phyloP scores from a whole-genome alignment of 2,113 vertebrate genomes.

The Alosa alosa region DNA sequence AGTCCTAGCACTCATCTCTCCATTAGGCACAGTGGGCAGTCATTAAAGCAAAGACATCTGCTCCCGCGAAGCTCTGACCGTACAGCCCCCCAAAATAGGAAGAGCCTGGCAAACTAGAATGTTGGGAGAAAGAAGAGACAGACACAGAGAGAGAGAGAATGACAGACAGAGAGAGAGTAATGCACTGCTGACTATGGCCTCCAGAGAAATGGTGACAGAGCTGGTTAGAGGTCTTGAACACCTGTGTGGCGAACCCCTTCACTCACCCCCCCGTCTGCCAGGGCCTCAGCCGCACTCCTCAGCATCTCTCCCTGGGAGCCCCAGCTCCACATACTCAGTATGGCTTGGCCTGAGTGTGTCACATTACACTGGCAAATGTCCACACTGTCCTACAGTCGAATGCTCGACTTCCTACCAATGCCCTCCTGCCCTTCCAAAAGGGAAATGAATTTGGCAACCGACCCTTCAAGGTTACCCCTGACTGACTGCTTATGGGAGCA shows the following conservation, averaged over 20 bases:
- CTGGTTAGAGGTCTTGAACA: slow-evolving; percentile 45
- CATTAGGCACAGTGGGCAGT: slow-evolving; percentile 42
- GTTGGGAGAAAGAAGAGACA: slow-evolving; percentile 6
- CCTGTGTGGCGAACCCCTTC: slow-evolving; percentile 53
- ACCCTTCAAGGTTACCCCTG: not conserved
- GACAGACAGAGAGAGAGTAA: not conserved
- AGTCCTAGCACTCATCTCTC: not conserved
- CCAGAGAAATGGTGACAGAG: slow-evolving; percentile 37
- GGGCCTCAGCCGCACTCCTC: not conserved
- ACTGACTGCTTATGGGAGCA: not conserved
- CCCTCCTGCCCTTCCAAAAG: slow-evolving; percentile 6
- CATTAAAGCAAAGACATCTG: slow-evolving; percentile 54
- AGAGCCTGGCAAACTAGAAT: slow-evolving; percentile 8
- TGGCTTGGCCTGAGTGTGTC: not conserved
- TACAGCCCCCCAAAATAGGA: slow-evolving; percentile 18
- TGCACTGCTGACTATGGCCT: slow-evolving; percentile 20
- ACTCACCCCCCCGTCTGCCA: not conserved
- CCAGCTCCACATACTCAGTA: not conserved
- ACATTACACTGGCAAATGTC: slow-evolving; percentile 8
- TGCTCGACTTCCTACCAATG: not conserved
- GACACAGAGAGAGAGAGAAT: not conserved
- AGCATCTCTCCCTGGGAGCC: not conserved
- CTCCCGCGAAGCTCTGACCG: slow-evolving; percentile 29
- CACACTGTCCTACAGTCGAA: not conserved
- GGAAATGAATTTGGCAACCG: slow-evolving; percentile 5